A percentile compares a stretch with the other conserved stretches of the same genome.
Evolutionary conservation across 2,888 invertebrate genomes (phyloP).

Genomic region (Drosophila aldrichi): DNA sequence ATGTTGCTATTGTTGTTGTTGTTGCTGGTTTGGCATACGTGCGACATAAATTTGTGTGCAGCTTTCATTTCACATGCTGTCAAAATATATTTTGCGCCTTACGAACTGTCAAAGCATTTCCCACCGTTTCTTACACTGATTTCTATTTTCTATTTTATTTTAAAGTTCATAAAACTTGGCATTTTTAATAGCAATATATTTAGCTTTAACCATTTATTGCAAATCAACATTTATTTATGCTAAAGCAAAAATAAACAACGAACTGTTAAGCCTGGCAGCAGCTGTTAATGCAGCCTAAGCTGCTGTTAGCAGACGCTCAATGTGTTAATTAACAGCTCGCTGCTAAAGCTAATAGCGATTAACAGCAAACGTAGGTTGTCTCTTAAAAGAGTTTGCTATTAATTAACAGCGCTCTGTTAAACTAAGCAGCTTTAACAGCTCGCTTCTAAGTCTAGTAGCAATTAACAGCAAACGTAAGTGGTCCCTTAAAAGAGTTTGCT

Average conservation of each 20-base stretch:
- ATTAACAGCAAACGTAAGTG: too few species aligned
- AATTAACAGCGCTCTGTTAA: too few species aligned
- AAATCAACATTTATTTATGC: conserved; percentile 24
- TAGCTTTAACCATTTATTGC: conserved; percentile 8
- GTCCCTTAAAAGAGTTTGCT: not conserved
- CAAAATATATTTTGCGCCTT: conserved; percentile 47
- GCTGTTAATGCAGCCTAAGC: not conserved
- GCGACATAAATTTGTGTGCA: conserved; percentile 37
- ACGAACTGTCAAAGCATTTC: conserved; percentile 26
- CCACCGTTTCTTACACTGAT: conserved; percentile 14
- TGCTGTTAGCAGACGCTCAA: not conserved
- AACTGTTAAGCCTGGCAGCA: not conserved
- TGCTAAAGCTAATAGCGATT: not conserved
- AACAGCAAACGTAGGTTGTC: too few species aligned
- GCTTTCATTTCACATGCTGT: conserved; percentile 34
- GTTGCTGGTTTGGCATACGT: conserved; percentile 28
- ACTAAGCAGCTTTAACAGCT: too few species aligned
- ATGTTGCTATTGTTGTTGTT: conserved; percentile 3
- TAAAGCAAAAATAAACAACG: too few species aligned
- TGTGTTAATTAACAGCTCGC: conserved; percentile 12
- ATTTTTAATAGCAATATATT: conserved; percentile 39
- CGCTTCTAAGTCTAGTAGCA: too few species aligned
- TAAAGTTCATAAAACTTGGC: conserved; percentile 46
- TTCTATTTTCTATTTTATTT: conserved; percentile 29
- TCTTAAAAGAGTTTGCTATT: too few species aligned